Conservation (phyloP, 1,140 invertebrate genomes). For the Cotesia chilonis region DNA sequence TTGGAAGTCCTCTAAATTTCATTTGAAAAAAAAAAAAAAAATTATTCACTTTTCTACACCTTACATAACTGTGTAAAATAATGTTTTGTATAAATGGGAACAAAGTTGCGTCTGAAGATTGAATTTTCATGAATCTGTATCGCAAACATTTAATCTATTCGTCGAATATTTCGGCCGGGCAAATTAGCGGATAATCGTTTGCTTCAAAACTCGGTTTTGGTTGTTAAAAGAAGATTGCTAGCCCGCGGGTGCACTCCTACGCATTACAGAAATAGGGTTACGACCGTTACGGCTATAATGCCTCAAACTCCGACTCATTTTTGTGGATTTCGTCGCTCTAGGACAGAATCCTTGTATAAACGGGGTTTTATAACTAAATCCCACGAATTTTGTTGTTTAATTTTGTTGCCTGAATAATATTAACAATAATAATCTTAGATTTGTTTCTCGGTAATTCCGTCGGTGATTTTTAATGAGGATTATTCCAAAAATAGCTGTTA, state of each 20-base stretch:
- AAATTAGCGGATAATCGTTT: slow-evolving; percentile 3
- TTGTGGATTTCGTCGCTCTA: slow-evolving; percentile 10
- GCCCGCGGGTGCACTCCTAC: slow-evolving; percentile 15
- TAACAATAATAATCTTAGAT: neutral
- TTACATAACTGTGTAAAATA: too few relatives aligned
- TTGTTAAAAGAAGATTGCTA: neutral
- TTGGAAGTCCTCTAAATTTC: too few relatives aligned
- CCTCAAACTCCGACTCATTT: slow-evolving; percentile 4
- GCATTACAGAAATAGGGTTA: slow-evolving; percentile 11
- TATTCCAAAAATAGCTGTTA: neutral
- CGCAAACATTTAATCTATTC: slow-evolving; percentile 2
- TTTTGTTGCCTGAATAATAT: too few relatives aligned
- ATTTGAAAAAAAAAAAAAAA: too few relatives aligned
- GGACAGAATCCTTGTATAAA: neutral
- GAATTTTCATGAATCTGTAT: neutral
- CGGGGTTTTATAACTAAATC: neutral
- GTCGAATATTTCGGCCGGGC: neutral
- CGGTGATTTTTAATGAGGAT: too few relatives aligned
- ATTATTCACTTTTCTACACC: too few relatives aligned
- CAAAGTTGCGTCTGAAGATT: too few relatives aligned
- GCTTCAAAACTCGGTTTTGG: neutral
- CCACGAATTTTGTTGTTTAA: neutral
- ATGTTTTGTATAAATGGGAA: too few relatives aligned
- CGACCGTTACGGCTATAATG: slow-evolving; percentile 14
- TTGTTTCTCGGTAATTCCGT: too few relatives aligned